Percentiles rank a stretch among this genome's conserved stretches.
phyloP scores from a whole-genome alignment of 2,113 vertebrate genomes.

The Tringa solitaria region DNA sequence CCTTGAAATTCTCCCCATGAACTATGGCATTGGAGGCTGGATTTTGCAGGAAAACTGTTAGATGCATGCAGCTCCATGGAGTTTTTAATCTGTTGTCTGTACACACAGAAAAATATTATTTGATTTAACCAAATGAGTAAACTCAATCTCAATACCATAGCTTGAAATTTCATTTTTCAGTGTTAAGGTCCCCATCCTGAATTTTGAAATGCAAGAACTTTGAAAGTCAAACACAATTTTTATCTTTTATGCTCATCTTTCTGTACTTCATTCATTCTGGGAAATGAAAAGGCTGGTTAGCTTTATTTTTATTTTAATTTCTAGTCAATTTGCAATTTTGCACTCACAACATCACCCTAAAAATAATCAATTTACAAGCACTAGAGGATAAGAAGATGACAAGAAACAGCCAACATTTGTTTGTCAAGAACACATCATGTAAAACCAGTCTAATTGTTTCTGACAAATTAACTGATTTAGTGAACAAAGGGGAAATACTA shows the following conservation, averaged over 20 bases:
- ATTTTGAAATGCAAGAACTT: neutral
- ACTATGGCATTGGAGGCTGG: neutral
- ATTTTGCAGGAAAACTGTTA: neutral
- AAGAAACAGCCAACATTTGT: neutral
- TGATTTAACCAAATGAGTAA: neutral
- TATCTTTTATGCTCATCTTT: neutral
- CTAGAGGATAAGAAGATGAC: neutral
- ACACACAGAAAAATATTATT: neutral
- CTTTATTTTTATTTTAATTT: neutral
- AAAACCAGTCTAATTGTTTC: neutral
- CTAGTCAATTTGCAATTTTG: neutral
- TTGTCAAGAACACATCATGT: neutral
- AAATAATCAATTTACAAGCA: neutral
- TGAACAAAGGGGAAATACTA: neutral
- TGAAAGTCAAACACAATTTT: neutral
- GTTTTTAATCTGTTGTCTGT: neutral
- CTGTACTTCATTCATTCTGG: neutral
- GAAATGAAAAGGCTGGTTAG: neutral
- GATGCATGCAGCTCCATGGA: neutral
- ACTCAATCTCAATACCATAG: neutral
- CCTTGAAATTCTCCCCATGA: neutral
- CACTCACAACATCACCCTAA: neutral
- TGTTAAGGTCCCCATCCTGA: neutral
- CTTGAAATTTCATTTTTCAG: neutral
- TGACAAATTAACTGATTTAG: neutral